Evolutionary conservation across 2,888 invertebrate species (phyloP).

Genomic region (Horisme vitalbata): DNA sequence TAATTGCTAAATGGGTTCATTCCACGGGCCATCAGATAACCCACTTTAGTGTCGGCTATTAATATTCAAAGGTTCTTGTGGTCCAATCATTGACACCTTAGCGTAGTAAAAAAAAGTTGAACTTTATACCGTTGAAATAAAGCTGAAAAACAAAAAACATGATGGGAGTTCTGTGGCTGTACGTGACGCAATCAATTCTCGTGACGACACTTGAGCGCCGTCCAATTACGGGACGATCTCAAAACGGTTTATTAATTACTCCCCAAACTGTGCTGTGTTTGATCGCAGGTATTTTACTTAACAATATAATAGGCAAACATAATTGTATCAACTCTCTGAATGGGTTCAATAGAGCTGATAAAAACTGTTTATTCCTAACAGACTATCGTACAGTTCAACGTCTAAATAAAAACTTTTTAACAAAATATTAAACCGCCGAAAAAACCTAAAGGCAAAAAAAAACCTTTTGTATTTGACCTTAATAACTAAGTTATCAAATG

Average conservation of each 20-base stretch:
- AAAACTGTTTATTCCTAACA: no score
- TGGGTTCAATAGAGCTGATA: neutral
- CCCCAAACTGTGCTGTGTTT: slow-evolving; percentile 48
- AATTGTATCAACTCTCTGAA: neutral
- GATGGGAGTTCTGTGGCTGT: slow-evolving; percentile 32
- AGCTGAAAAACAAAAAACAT: slow-evolving; percentile 20
- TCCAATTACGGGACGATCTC: slow-evolving; percentile 65
- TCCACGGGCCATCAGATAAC: slow-evolving; percentile 48
- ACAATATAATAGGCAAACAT: slow-evolving; percentile 5
- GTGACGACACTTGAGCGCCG: slow-evolving; percentile 54
- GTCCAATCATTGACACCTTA: slow-evolving; percentile 57
- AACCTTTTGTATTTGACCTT: no score
- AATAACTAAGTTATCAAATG: no score
- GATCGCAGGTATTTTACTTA: slow-evolving; percentile 25
- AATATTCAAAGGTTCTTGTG: slow-evolving; percentile 65
- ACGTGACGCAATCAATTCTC: slow-evolving; percentile 57
- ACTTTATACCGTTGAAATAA: slow-evolving; percentile 30
- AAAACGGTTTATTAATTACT: slow-evolving; percentile 65
- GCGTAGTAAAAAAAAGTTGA: slow-evolving; percentile 16
- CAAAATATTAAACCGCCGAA: no score
- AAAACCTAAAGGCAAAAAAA: no score
- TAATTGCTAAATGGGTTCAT: slow-evolving; percentile 33
- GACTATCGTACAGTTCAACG: no score
- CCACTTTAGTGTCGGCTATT: slow-evolving; percentile 54
- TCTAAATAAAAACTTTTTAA: no score